phyloP scores from a whole-genome alignment of 2,888 invertebrate species.

The Tyria jacobaeae region DNA sequence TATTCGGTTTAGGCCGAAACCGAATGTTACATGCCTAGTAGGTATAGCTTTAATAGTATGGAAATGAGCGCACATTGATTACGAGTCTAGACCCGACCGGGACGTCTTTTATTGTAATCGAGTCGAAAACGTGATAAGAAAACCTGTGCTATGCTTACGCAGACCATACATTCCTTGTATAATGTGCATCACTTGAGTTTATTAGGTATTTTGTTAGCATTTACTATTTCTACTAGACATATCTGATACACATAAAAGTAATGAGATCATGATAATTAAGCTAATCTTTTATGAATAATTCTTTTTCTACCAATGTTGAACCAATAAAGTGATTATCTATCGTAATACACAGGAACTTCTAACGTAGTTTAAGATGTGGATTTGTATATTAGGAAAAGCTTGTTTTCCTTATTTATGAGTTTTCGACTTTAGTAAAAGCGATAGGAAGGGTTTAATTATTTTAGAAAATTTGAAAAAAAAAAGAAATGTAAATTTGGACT shows the following conservation, averaged over 20 bases:
- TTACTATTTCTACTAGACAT: background rate
- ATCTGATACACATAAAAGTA: background rate
- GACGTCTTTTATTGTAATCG: constrained; percentile 70
- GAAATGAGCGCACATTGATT: constrained; percentile 62
- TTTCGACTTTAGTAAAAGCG: too few relatives aligned
- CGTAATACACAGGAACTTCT: too few relatives aligned
- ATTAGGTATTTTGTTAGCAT: background rate
- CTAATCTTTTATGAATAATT: too few relatives aligned
- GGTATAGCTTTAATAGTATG: constrained; percentile 60
- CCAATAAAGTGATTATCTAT: too few relatives aligned
- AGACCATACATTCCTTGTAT: constrained; percentile 17
- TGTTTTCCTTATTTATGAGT: too few relatives aligned
- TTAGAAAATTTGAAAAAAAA: too few relatives aligned
- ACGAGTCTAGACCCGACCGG: constrained; percentile 47
- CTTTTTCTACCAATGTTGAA: too few relatives aligned
- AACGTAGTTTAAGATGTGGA: too few relatives aligned
- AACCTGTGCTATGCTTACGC: constrained; percentile 25
- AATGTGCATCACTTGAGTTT: constrained; percentile 4
- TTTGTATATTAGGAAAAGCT: too few relatives aligned
- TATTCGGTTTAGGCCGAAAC: constrained; percentile 24
- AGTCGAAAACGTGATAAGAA: constrained; percentile 67
- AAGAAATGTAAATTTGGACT: too few relatives aligned
- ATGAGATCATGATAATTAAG: too few relatives aligned
- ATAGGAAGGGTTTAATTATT: too few relatives aligned
- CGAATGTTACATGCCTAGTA: constrained; percentile 22